Evolutionary conservation across 2,797 vertebrate genomes (phyloP).

Genomic region (Cossypha caffra): DNA sequence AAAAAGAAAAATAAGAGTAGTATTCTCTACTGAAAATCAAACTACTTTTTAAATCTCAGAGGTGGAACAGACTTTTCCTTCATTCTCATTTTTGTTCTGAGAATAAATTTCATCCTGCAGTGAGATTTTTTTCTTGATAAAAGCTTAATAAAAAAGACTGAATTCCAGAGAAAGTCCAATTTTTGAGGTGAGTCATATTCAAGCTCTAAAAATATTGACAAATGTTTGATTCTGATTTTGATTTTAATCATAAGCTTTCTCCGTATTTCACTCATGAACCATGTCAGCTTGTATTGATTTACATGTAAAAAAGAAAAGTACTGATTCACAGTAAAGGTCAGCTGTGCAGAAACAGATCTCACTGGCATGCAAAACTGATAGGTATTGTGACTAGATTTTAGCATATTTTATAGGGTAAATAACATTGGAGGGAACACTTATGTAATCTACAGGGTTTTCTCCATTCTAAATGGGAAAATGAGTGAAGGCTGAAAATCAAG

Average conservation of each 20-base stretch:
- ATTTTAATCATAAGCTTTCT: conserved; percentile 1
- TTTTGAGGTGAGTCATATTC: conserved; percentile 1
- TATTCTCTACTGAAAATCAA: background rate
- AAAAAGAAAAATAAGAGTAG: background rate
- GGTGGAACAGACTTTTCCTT: background rate
- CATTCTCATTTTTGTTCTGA: background rate
- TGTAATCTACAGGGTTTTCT: background rate
- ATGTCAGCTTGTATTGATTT: background rate
- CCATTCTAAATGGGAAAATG: background rate
- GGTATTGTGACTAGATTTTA: background rate
- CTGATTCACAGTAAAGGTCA: conserved; percentile 15
- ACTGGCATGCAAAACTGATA: background rate
- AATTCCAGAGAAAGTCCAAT: background rate
- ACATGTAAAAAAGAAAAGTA: background rate
- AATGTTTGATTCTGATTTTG: background rate
- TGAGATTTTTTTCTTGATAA: background rate
- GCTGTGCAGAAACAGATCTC: background rate
- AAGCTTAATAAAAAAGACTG: background rate
- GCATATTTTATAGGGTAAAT: background rate
- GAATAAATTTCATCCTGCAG: background rate
- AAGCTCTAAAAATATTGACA: background rate
- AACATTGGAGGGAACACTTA: background rate
- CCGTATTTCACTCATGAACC: background rate
- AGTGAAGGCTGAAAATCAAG: background rate
- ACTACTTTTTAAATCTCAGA: background rate